Conservation (phyloP, 2,113 vertebrate species). For the Ceratotherium simum region DNA sequence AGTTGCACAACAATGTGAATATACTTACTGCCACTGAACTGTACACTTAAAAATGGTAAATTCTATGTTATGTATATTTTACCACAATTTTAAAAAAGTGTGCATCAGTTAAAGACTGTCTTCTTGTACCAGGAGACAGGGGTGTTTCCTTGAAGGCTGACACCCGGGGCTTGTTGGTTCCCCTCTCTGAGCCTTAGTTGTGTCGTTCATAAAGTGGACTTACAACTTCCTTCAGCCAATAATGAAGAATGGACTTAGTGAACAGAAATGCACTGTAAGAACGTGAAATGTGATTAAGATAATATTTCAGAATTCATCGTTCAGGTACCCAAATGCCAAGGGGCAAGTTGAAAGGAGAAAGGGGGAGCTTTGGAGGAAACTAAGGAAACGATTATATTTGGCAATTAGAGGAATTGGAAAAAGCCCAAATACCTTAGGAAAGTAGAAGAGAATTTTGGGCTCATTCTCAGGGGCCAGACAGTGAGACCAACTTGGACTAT, state of each 20-base stretch:
- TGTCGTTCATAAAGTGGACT: not conserved
- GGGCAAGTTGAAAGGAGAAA: not conserved
- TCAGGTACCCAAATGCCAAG: not conserved
- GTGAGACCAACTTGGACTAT: not conserved
- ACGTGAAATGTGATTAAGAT: not conserved
- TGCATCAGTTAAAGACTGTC: not conserved
- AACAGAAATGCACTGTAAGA: not conserved
- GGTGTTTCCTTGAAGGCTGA: not conserved
- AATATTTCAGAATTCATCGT: not conserved
- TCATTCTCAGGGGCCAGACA: not conserved
- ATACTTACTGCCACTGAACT: not conserved
- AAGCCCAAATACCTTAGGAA: not conserved
- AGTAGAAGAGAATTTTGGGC: not conserved
- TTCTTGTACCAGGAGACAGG: not conserved
- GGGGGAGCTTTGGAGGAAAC: not conserved
- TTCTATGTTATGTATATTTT: not conserved
- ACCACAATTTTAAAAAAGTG: not conserved
- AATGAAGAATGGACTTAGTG: not conserved
- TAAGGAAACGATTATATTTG: not conserved
- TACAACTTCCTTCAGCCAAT: not conserved
- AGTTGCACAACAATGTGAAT: accelerated
- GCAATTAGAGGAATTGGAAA: not conserved
- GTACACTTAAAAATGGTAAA: not conserved
- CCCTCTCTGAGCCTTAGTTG: not conserved
- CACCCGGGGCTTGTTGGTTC: not conserved